Conservation (phyloP, 2,797 vertebrate species). For the Emys orbicularis region DNA sequence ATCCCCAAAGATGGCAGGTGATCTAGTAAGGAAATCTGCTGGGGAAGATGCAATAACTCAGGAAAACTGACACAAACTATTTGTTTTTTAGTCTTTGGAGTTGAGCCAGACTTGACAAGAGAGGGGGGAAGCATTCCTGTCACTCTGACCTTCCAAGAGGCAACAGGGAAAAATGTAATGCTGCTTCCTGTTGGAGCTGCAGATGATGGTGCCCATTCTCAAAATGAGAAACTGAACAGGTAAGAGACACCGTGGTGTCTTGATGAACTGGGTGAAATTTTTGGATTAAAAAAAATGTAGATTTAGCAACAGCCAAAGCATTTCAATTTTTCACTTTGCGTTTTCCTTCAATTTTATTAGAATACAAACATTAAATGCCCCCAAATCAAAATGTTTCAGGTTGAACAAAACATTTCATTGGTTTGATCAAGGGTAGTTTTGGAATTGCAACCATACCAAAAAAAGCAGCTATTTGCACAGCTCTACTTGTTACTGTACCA, state of each 20-base stretch:
- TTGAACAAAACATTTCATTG: background rate
- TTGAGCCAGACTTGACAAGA: constrained; percentile 96
- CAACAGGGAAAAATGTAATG: constrained; percentile 97
- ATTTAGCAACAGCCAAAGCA: background rate
- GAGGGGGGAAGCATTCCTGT: constrained; percentile 98
- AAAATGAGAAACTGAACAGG: constrained; percentile 98
- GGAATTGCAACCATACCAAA: background rate
- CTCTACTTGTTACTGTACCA: fast-evolving
- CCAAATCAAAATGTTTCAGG: background rate
- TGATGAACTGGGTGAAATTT: background rate
- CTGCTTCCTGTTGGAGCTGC: constrained; percentile 94
- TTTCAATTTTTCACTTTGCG: background rate
- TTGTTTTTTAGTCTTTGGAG: constrained; percentile 89
- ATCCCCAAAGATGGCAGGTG: background rate
- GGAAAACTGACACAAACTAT: background rate
- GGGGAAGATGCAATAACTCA: background rate
- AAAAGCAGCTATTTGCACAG: background rate
- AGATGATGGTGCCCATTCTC: constrained; percentile 97
- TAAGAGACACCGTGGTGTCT: constrained; percentile 53
- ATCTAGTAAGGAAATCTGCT: background rate
- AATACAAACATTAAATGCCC: background rate
- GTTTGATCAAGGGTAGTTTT: background rate
- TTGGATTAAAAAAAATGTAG: background rate
- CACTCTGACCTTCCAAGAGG: constrained; percentile 97
- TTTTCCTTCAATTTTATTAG: background rate